These are phyloP conservation scores for Syrmaticus mikado DNA, from an alignment of 2,113 vertebrate species.

Conservation along the genomic window DNA sequence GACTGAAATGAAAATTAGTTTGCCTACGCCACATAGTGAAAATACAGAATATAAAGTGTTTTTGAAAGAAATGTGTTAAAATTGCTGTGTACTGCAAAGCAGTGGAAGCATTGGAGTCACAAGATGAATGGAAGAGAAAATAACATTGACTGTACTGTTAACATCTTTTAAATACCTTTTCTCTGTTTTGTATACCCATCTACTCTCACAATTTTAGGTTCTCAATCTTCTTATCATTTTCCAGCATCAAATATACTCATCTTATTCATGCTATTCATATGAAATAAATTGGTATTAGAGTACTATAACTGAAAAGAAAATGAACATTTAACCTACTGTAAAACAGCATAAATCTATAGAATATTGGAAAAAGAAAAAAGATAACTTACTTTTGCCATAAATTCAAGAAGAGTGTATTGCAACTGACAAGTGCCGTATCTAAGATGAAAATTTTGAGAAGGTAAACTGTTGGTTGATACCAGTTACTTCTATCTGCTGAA, in stretches of 20 bases:
- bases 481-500: not conserved
- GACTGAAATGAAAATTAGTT: not conserved
- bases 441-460: not conserved
- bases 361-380: not conserved
- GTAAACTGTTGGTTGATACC: not conserved
- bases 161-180: not conserved
- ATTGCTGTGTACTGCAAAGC: not conserved
- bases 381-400: not conserved
- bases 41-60: not conserved
- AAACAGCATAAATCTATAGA: not conserved
- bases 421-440: not conserved
- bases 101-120: accelerated
- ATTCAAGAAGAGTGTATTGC: not conserved
- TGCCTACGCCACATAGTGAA: not conserved
- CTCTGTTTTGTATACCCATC: not conserved
- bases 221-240: not conserved
- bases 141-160: not conserved
- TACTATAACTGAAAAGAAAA: not conserved
- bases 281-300: not conserved
- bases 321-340: not conserved
- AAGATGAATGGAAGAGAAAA: not conserved
- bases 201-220: not conserved
- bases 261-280: not conserved
- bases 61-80: not conserved
- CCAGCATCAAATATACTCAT: not conserved